Evolutionary conservation across 2,888 invertebrate species (phyloP), one percentile per base, ranked within the genome.

Genomic region (Rambutsinella grinnellia): DNA sequence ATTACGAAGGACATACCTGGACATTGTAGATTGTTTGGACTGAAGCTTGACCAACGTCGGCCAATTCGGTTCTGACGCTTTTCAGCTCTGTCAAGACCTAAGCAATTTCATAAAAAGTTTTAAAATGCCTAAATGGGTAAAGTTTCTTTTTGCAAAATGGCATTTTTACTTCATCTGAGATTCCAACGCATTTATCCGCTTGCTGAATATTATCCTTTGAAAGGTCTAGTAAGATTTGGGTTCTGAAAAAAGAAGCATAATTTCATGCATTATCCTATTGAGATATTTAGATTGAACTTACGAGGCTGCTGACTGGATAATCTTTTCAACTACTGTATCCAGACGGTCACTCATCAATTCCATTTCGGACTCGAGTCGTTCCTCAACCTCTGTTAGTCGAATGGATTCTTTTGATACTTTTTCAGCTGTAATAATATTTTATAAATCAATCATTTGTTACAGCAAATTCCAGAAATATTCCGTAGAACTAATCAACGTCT

Each of bases 21-120:
- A 81, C 68, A 63, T 78, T 81, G 68, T 80, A 82, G 68, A 83
- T 79, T 5, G 79, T 70, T 49, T 83, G 81, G 24, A 82, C 71
- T n/a, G 82, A 82, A 21, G 67, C 82, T 78, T 83, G 83, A 21
- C 82, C 83, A 65, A 83, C 83, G 61, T 83, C 82, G 19, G 79
- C 80, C 66, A 83, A 67, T 66, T 82, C 83, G n/a, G 79, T 76
- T 21, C 81, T 80, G 49, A 81, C 75, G 36, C 75, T 69, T 68
- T 78, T 79, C 15, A 83, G 76, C 57, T 81, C 80, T 3, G 57
- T 72, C 60, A 81, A 68, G 15, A 83, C 79, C 82, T 81, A n/a
- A 49, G 13, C 6, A 49, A 51, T 63, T 26, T 51, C 51, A 58
- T 36, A 36, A 36, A 36, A 36, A 36, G n/a, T n/a, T n/a, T n/a